Conservation (phyloP, 1,140 invertebrate genomes). For the Drosophila auraria region DNA sequence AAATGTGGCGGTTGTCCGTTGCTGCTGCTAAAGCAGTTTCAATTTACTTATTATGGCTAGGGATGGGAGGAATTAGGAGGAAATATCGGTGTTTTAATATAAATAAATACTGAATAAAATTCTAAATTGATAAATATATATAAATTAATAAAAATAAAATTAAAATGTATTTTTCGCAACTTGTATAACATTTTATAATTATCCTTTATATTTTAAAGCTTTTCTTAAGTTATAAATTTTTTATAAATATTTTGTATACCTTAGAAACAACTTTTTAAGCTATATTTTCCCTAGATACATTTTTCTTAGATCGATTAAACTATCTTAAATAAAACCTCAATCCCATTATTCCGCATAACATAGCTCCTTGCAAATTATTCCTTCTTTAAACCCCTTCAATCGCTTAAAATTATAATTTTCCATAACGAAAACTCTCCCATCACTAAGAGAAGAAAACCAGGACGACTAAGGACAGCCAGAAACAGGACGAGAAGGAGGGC, state of each 20-base stretch:
- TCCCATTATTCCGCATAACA: too few species aligned
- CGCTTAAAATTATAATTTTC: constrained; percentile 17
- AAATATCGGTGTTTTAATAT: not conserved
- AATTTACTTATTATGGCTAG: constrained; percentile 48
- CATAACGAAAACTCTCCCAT: constrained; percentile 21
- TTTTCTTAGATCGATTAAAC: not conserved
- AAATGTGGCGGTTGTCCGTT: constrained; percentile 23
- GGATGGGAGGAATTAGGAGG: constrained; percentile 13
- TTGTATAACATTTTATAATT: not conserved
- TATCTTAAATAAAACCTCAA: not conserved
- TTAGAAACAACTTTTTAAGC: not conserved
- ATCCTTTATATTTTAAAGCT: too few species aligned
- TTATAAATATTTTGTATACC: too few species aligned
- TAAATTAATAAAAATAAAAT: not conserved
- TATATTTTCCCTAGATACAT: not conserved
- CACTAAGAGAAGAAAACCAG: constrained; percentile 9
- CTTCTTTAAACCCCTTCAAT: constrained; percentile 12
- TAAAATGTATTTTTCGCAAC: not conserved
- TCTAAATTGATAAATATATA: not conserved
- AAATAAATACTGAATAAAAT: not conserved
- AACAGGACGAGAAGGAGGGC: constrained; percentile 25
- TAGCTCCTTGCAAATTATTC: not conserved
- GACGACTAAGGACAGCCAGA: constrained; percentile 1
- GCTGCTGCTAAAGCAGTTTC: constrained; percentile 52
- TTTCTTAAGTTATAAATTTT: too few species aligned